A percentile compares a stretch with the other conserved stretches of the same genome.
Evolutionary conservation across 23 tunicate species (phyloP).

Genomic region (Diplosoma virens): DNA sequence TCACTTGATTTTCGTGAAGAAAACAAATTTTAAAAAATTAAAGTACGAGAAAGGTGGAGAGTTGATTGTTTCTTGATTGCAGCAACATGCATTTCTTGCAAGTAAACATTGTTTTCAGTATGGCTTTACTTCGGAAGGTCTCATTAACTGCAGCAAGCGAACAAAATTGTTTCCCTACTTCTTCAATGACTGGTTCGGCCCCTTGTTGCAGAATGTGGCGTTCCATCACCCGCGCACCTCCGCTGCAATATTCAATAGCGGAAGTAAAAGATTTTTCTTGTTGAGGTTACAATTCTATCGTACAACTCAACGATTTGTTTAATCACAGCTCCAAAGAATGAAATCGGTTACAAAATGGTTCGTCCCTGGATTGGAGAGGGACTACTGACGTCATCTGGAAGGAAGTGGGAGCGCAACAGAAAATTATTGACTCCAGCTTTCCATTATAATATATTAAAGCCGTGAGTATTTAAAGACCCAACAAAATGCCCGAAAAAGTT

Average conservation of each 20-base stretch:
- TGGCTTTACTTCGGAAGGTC: no score
- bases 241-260: not conserved
- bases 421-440: constrained; percentile 10
- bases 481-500: not conserved
- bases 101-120: no score
- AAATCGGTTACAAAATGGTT: not conserved
- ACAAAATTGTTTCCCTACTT: not conserved
- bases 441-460: constrained; percentile 2
- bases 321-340: constrained; percentile 16
- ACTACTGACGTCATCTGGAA: constrained; percentile 18
- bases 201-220: not conserved
- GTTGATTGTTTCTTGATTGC: no score
- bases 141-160: not conserved
- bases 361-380: constrained; percentile 31
- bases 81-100: no score
- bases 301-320: not conserved
- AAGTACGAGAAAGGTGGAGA: no score
- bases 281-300: not conserved
- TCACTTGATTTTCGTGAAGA: no score
- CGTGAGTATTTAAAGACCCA: not conserved
- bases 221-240: not conserved
- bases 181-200: constrained; percentile 11
- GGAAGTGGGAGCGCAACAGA: constrained; percentile 15
- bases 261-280: not conserved
- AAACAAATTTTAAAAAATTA: no score